Conservation (phyloP, 2,797 vertebrate genomes). For the Fringilla coelebs region DNA sequence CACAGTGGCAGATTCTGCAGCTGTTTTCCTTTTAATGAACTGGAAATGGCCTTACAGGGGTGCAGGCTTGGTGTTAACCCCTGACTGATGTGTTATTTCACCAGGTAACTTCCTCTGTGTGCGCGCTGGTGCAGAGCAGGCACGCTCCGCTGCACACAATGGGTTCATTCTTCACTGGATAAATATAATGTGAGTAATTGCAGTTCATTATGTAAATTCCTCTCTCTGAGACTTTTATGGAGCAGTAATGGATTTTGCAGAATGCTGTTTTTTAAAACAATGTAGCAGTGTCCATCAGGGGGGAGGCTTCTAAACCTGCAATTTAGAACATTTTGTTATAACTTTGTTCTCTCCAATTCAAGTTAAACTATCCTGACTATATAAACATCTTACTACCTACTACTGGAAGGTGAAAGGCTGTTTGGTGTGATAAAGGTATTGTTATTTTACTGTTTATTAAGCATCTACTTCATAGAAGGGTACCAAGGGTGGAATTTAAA, state of each 20-base stretch:
- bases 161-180: slow-evolving; percentile 27
- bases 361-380: too few relatives aligned
- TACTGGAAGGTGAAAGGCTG: not conserved
- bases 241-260: slow-evolving; percentile 24
- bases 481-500: not conserved
- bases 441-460: not conserved
- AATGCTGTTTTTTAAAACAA: not conserved
- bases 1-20: not conserved
- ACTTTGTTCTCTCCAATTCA: too few relatives aligned
- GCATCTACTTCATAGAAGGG: not conserved
- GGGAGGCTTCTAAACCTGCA: not conserved
- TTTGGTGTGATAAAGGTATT: not conserved
- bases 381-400: not conserved
- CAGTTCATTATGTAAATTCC: slow-evolving; percentile 51
- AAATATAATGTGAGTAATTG: slow-evolving; percentile 54
- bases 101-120: not conserved
- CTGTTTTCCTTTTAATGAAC: slow-evolving; percentile 21
- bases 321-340: not conserved
- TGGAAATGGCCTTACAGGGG: not conserved
- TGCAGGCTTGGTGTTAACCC: not conserved
- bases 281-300: not conserved
- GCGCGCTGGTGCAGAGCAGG: slow-evolving; percentile 9
- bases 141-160: slow-evolving; percentile 21
- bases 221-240: not conserved
- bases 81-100: slow-evolving; percentile 42